phyloP scores from a whole-genome alignment of 2,113 vertebrate species.

The Heterocephalus glaber region DNA sequence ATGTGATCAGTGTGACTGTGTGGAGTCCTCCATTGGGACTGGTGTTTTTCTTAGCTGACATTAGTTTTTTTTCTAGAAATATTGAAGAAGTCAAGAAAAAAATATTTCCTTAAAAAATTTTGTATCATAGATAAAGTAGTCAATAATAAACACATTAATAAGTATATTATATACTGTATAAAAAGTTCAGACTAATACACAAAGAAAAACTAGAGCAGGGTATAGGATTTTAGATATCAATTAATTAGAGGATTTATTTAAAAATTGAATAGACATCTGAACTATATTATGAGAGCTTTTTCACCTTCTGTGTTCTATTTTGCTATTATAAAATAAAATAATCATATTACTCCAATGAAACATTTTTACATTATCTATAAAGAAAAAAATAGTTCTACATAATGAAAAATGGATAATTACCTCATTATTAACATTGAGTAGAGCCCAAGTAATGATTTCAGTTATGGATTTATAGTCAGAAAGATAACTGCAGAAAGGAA shows the following conservation, averaged over 20 bases:
- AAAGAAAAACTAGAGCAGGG: background rate
- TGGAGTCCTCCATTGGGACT: too few species aligned
- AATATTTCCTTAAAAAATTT: background rate
- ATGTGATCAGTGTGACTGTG: accelerated
- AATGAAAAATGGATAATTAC: conserved; percentile 47
- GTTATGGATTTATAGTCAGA: background rate
- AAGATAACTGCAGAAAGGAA: background rate
- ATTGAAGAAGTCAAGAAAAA: background rate
- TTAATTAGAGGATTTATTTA: background rate
- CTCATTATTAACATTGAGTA: background rate
- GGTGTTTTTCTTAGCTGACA: background rate
- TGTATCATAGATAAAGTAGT: background rate
- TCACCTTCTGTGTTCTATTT: background rate
- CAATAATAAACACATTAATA: background rate
- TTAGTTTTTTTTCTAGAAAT: background rate
- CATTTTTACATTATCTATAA: background rate
- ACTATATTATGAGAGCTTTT: background rate
- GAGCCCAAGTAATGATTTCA: background rate
- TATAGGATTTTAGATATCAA: background rate
- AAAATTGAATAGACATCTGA: background rate
- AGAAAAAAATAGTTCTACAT: background rate
- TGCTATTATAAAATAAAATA: background rate
- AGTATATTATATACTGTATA: background rate
- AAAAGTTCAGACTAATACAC: background rate
- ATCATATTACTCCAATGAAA: background rate